phyloP scores from a whole-genome alignment of 2,888 invertebrate genomes.

The Stictocephala bisonia region DNA sequence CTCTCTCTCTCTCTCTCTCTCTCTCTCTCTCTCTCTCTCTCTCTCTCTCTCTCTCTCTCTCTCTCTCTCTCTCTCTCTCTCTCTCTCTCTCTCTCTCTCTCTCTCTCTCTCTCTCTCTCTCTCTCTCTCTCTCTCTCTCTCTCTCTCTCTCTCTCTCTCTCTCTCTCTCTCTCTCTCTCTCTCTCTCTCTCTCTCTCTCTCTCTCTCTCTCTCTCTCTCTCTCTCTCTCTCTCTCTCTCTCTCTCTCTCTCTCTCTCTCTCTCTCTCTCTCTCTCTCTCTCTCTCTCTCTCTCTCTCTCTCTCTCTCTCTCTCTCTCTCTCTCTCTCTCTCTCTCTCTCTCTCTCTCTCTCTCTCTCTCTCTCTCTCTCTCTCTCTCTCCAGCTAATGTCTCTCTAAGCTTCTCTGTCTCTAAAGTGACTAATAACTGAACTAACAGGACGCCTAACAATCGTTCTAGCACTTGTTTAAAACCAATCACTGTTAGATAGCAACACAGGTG shows the following conservation, averaged over 20 bases:
- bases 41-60: background rate
- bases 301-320: constrained; percentile 13
- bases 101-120: background rate
- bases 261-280: constrained; percentile 13
- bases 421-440: too few species aligned
- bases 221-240: background rate
- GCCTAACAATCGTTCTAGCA: too few species aligned
- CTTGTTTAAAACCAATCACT: too few species aligned
- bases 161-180: background rate
- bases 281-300: constrained; percentile 9
- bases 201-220: background rate
- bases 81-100: background rate
- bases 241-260: constrained; percentile 13
- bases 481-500: too few species aligned
- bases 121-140: background rate
- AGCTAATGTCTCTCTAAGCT: too few species aligned
- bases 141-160: background rate
- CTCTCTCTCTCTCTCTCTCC: background rate
- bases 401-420: too few species aligned
- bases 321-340: constrained; percentile 13
- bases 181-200: background rate
- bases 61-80: background rate
- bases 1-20: background rate
- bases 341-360: constrained; percentile 13
- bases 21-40: background rate